phyloP scores from a whole-genome alignment of 92 coral and sea anemone genomes.

The Parazoanthus swiftii region DNA sequence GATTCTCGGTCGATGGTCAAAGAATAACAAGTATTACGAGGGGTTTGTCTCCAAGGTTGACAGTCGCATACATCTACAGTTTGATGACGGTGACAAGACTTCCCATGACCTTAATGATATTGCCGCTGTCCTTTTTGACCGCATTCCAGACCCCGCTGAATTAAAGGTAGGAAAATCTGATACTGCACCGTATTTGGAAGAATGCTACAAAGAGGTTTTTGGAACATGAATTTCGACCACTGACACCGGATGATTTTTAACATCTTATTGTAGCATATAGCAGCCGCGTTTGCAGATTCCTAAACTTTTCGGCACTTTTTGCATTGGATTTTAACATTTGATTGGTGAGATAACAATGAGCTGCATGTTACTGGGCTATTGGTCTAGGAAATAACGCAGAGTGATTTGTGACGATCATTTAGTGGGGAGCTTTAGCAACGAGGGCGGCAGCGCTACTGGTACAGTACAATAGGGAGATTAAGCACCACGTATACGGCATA shows the following conservation, averaged over 20 bases:
- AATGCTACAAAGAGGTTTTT: background rate
- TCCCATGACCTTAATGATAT: slow-evolving; percentile 79
- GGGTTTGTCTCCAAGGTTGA: slow-evolving; percentile 66
- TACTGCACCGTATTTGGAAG: background rate
- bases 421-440: no score
- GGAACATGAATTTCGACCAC: background rate
- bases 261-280: background rate
- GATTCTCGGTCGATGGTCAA: slow-evolving; percentile 70
- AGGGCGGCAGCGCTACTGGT: no score
- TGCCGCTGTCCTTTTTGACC: slow-evolving; percentile 79
- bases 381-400: no score
- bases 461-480: no score
- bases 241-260: background rate
- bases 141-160: slow-evolving; percentile 57
- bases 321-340: no score
- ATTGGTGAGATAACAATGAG: no score
- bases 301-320: no score
- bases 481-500: no score
- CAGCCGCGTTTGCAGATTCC: no score
- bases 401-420: no score
- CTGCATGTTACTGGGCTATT: no score
- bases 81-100: slow-evolving; percentile 55
- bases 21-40: slow-evolving; percentile 65
- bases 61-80: slow-evolving; percentile 52
- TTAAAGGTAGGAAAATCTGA: slow-evolving; percentile 35